Percentiles rank a stretch among this genome's conserved stretches.
phyloP scores from a whole-genome alignment of 2,113 vertebrate species.

The Hipposideros armiger region DNA sequence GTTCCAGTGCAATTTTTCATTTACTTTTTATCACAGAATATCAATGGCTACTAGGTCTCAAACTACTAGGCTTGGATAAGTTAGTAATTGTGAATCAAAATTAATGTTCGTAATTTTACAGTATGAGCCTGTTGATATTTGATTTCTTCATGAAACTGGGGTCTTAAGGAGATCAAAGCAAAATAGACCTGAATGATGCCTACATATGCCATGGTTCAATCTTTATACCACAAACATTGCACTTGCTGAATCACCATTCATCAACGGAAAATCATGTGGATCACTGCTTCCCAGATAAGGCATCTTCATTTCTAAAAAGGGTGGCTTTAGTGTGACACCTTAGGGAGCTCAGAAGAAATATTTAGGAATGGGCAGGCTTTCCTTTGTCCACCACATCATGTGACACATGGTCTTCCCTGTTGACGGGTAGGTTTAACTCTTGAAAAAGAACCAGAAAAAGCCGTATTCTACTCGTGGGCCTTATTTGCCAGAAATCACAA shows the following conservation, averaged over 20 bases:
- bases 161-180: neutral
- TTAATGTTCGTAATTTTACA: neutral
- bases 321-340: neutral
- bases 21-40: neutral
- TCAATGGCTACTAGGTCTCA: neutral
- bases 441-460: neutral
- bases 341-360: neutral
- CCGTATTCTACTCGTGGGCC: neutral
- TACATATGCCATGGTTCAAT: neutral
- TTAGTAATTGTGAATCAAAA: constrained; percentile 23
- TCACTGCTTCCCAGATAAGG: neutral
- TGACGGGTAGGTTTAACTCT: neutral
- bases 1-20: neutral
- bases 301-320: neutral
- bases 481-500: neutral
- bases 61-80: neutral
- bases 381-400: neutral
- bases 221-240: neutral
- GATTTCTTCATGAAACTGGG: neutral
- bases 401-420: neutral
- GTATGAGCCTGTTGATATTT: neutral
- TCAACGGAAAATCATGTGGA: neutral
- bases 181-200: neutral
- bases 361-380: neutral
- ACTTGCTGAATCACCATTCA: neutral